Evolutionary conservation across 2,113 vertebrate genomes (phyloP), one percentile per base, ranked within the genome.

Genomic region (Tricholaema leucomelas): DNA sequence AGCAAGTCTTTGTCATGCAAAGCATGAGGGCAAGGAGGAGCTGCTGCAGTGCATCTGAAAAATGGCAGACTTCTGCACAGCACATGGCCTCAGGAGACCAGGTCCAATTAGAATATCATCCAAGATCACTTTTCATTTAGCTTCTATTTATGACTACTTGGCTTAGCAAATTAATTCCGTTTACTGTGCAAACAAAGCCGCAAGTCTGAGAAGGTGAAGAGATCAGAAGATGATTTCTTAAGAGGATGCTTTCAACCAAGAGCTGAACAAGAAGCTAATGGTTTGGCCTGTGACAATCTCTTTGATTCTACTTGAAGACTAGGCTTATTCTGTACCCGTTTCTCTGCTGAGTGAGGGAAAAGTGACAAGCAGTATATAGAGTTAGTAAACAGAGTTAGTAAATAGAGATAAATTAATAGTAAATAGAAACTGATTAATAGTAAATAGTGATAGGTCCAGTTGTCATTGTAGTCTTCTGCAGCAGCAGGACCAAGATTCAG

Each of bases 171-270:
- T 61, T 80, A 84, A 92, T 84, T 90, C 81, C 46, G 27, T 88
- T 90, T 91, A 54, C 79, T 71, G 42, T 80, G 72, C 64, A 87
- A 96, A 91, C 87, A 92, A 93, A 93, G 42, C 78, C 56, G 23
- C 72, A 61, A 77, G 60, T 28, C 78, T 87, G 30, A 42, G 42
- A 63, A 91, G 46, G 75, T 77, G 71, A 91, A 74, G 13, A 76
- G 59, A 63, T 77, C 44, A 11, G 54, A 44, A 78, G 25, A 70
- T 25, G 30, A 33, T 82, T 94, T 80, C 54, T 77, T 27, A 30
- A 79, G 64, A 52, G 33, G n/a, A 58, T 44, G 56, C 23, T 74
- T 88, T 82, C 52, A 31, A 52, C 23, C 31, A n/a, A 74, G 84
- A 78, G n/a, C n/a, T 36, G n/a, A 72, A 65, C 21, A 31, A 52